Percentiles rank a stretch among this genome's conserved stretches.
Conservation (phyloP, 2,797 vertebrate genomes). For the Microctenopoma steveboyesi region DNA sequence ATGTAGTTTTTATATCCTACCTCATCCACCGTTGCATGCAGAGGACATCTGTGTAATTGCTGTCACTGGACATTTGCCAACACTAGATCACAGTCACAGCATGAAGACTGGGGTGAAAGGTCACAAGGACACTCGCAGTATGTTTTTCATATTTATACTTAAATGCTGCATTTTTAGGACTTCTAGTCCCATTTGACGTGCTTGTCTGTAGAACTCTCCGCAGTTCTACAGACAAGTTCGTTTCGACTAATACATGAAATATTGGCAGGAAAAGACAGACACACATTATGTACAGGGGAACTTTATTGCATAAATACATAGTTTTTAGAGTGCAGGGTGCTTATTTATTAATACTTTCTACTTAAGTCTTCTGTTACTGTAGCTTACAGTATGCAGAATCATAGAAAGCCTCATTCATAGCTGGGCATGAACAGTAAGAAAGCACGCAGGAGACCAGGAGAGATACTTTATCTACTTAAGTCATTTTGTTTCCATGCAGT, state of each 20-base stretch:
- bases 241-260: background rate
- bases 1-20: background rate
- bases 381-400: constrained; percentile 52
- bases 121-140: constrained; percentile 17
- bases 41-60: constrained; percentile 50
- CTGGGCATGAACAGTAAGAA: constrained; percentile 28
- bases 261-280: constrained; percentile 23
- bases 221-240: too few species aligned
- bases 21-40: background rate
- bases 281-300: constrained; percentile 64
- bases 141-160: background rate
- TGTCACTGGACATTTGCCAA: constrained; percentile 55
- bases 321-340: constrained; percentile 68
- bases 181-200: background rate
- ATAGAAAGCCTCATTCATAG: constrained; percentile 49
- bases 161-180: background rate
- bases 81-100: constrained; percentile 39
- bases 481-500: constrained; percentile 30
- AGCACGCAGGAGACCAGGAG: constrained; percentile 25
- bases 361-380: constrained; percentile 32
- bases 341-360: constrained; percentile 44
- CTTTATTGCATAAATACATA: constrained; percentile 77
- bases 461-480: constrained; percentile 31
- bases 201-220: too few species aligned
- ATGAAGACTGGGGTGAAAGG: constrained; percentile 44